phyloP scores from a whole-genome alignment of 2,797 vertebrate species.

The Enoplosus armatus region DNA sequence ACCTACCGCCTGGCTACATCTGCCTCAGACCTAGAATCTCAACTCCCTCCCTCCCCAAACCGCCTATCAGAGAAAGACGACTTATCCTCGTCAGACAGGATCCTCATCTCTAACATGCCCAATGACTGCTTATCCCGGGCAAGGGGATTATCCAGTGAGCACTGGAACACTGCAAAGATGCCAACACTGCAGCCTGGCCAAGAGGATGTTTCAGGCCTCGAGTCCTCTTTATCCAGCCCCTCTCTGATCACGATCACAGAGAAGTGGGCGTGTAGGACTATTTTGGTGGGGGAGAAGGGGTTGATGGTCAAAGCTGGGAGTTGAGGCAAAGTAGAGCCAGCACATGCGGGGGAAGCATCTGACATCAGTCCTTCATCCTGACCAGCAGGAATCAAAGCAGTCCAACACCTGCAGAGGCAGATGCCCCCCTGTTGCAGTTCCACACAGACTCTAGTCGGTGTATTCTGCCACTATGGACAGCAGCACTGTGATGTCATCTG shows the following conservation, averaged over 20 bases:
- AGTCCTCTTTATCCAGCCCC: constrained; percentile 30
- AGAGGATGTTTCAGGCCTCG: constrained; percentile 23
- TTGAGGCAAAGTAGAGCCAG: constrained; percentile 40
- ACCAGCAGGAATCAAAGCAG: constrained; percentile 82
- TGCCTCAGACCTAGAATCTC: constrained; percentile 19
- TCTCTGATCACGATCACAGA: constrained; percentile 32
- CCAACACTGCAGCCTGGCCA: constrained; percentile 41
- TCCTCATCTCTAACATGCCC: constrained; percentile 43
- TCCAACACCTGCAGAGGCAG: constrained; percentile 63
- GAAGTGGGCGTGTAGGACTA: constrained; percentile 19
- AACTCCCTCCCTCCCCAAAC: constrained; percentile 18
- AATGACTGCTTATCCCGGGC: constrained; percentile 44
- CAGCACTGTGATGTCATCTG: constrained; percentile 99
- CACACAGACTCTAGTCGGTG: constrained; percentile 89
- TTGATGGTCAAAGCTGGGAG: constrained; percentile 25
- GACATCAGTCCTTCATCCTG: constrained; percentile 75
- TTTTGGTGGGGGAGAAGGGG: neutral
- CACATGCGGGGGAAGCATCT: constrained; percentile 30
- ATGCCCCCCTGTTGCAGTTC: constrained; percentile 34
- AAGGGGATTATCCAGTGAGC: constrained; percentile 63
- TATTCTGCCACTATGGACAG: constrained; percentile 99
- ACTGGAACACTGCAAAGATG: constrained; percentile 51
- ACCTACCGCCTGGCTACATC: constrained; percentile 22
- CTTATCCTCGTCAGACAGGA: constrained; percentile 49
- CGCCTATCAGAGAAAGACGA: constrained; percentile 36